Evolutionary conservation across 2,797 vertebrate species (phyloP).

Genomic region (Gymnopithys bicolor): DNA sequence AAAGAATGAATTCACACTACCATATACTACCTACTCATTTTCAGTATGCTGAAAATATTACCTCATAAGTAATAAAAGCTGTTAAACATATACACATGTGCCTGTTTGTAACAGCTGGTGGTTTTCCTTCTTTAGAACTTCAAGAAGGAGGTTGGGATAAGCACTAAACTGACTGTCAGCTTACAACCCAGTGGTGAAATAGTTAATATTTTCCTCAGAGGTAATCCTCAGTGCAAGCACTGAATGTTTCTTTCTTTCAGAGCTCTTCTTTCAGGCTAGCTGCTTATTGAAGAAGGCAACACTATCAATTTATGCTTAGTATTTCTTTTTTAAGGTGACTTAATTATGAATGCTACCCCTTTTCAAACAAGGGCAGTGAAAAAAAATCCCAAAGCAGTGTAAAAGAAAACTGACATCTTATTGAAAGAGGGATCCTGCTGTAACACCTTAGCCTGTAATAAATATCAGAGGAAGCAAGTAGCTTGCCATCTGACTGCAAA

Average conservation of each 20-base stretch:
- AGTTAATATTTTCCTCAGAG: background rate
- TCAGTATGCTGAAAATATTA: background rate
- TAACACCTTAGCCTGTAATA: background rate
- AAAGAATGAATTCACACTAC: background rate
- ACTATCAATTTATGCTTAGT: slow-evolving; percentile 40
- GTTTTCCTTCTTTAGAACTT: background rate
- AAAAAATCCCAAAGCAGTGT: background rate
- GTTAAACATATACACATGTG: background rate
- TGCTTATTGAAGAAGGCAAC: slow-evolving; percentile 1
- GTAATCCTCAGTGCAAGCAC: background rate
- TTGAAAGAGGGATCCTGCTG: background rate
- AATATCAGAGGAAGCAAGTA: background rate
- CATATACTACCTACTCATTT: background rate
- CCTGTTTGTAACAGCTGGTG: background rate
- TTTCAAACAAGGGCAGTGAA: background rate
- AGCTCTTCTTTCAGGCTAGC: slow-evolving; percentile 22
- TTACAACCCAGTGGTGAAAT: background rate
- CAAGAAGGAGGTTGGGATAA: background rate
- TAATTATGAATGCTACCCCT: background rate
- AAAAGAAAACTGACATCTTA: background rate
- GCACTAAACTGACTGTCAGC: background rate
- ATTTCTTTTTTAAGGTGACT: slow-evolving; percentile 38
- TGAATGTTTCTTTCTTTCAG: background rate
- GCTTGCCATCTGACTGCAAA: background rate
- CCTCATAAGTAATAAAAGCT: background rate